phyloP scores from a whole-genome alignment of 1,140 invertebrate species.

The Linepithema humile region DNA sequence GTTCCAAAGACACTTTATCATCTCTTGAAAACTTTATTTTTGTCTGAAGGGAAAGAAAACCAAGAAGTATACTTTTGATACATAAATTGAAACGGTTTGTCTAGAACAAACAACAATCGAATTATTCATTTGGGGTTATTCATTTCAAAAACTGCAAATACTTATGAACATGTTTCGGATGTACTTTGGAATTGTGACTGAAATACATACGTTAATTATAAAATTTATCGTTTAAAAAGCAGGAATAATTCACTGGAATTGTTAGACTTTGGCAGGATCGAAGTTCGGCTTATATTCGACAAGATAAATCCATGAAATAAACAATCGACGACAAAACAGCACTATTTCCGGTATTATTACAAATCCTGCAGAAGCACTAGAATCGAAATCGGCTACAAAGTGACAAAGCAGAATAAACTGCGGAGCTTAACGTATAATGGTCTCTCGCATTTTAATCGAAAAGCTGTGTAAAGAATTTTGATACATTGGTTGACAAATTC shows the following conservation, averaged over 20 bases:
- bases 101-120: not conserved
- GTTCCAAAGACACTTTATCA: not conserved
- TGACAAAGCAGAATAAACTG: constrained; percentile 46
- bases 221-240: constrained; percentile 4
- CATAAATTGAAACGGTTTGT: not conserved
- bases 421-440: constrained; percentile 13
- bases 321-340: constrained; percentile 8
- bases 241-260: not conserved
- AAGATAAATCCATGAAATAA: constrained; percentile 35
- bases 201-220: not conserved
- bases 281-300: not conserved
- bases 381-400: constrained; percentile 11
- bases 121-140: not conserved
- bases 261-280: not conserved
- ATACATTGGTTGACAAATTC: no score
- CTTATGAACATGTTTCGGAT: not conserved
- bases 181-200: not conserved
- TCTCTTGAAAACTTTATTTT: not conserved
- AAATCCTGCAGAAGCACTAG: constrained; percentile 5
- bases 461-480: no score
- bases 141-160: not conserved
- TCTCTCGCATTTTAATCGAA: constrained; percentile 19
- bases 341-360: constrained; percentile 32
- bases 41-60: not conserved
- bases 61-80: not conserved